Evolutionary conservation across 2,113 vertebrate genomes (phyloP), one percentile per base, ranked within the genome.

Genomic region (Oryzias melastigma): DNA sequence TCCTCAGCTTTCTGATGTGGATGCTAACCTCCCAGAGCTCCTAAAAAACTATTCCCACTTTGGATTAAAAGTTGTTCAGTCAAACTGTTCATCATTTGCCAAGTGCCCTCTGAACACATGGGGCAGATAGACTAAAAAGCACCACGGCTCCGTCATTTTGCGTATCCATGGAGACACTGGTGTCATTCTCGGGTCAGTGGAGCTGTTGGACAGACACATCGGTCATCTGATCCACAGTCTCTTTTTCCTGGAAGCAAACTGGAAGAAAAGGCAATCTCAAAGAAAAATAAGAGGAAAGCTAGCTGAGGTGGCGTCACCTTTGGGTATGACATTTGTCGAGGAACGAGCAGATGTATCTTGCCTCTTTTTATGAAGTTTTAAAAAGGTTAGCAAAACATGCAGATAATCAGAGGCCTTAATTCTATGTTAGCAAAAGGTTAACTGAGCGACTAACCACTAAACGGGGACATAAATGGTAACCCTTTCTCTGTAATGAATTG

Each of bases 191-290:
- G 20, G 67, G 68, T 53, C 53, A 75, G 59, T 46, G 49, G 58
- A 72, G 19, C 59, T 40, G 18, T 0, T 20, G 12, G 24, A 68
- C 54, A 71, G 25, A 1, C 19, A 49, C 43, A 62, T 1, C 17
- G 14, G 62, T 56, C 53, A 75, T 58, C 52, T 27, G 63, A 86
- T 68, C 75, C 69, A 44, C 50, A 58, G 14, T 63, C 24, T 75
- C 48, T 6, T 17, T 44, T 77, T 72, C 59, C 60, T 8, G 49
- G 5, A 27, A 63, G 52, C 18, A 16, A 64, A 40, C 61, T 17
- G n/a, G 20, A 35, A 35, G 35, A 35, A 35, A 35, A 35, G 35
- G 2, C 10, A 10, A 35, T 35, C 35, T 35, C 8, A 35, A 35
- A 8, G 29, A 27, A 25, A 51, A 25, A 19, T 14, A 5, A 15